These are phyloP conservation scores for Caenorhabditis tropicalis DNA, from an alignment of 1,140 invertebrate species.

Conservation along the genomic window DNA sequence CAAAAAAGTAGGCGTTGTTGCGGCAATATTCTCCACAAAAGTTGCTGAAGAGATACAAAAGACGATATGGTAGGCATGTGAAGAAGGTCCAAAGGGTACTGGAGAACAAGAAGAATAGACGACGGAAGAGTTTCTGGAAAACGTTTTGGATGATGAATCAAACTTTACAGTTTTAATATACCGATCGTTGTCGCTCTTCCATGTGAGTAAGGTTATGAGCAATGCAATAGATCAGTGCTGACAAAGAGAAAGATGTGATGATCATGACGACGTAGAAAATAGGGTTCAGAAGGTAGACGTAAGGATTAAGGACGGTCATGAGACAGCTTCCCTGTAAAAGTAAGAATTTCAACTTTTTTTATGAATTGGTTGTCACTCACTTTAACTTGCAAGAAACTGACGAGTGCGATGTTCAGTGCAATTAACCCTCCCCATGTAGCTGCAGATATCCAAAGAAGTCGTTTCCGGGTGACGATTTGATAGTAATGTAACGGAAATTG, in stretches of 20 bases:
- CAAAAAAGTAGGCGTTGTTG: slow-evolving; percentile 19
- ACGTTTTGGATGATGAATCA: neutral
- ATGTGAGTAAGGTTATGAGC: slow-evolving; percentile 63
- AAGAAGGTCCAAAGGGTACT: slow-evolving; percentile 70
- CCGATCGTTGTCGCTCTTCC: slow-evolving; percentile 58
- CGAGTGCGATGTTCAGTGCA: slow-evolving; percentile 47
- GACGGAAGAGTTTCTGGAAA: slow-evolving; percentile 68
- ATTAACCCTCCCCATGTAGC: slow-evolving; percentile 61
- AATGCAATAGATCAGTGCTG: slow-evolving; percentile 68
- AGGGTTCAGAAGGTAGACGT: slow-evolving; percentile 62
- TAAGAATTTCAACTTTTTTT: neutral
- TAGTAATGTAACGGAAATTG: slow-evolving; percentile 70
- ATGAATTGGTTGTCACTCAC: slow-evolving; percentile 57
- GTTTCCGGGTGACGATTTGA: slow-evolving; percentile 60
- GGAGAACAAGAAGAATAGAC: slow-evolving; percentile 70
- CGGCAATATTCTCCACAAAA: slow-evolving; percentile 48
- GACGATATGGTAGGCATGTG: slow-evolving; percentile 68
- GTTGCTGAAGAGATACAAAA: slow-evolving; percentile 62
- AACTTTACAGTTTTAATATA: slow-evolving; percentile 30
- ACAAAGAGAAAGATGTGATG: slow-evolving; percentile 62
- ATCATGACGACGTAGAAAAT: slow-evolving; percentile 62
- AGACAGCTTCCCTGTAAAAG: slow-evolving; percentile 63
- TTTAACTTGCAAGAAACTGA: slow-evolving; percentile 59
- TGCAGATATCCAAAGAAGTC: slow-evolving; percentile 58
- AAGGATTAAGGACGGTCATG: slow-evolving; percentile 47